These are phyloP conservation scores for Cephalotes varians DNA, from an alignment of 2,888 invertebrate species.

Conservation along the genomic window DNA sequence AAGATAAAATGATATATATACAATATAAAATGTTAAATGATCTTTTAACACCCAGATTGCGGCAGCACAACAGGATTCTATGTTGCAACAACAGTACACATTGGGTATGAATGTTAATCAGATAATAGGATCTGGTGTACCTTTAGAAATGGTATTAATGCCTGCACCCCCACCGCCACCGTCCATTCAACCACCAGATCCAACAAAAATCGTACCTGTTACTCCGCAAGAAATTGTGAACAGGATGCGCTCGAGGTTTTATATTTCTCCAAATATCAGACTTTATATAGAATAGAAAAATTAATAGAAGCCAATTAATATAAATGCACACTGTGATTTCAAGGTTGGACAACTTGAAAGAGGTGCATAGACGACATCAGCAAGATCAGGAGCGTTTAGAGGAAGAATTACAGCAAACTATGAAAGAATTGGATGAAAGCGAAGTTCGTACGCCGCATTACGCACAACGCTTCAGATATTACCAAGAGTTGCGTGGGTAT, in stretches of 20 bases:
- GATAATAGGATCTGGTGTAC: conserved; percentile 77
- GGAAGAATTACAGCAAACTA: conserved; percentile 81
- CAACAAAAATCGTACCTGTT: conserved; percentile 83
- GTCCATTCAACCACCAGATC: conserved; percentile 83
- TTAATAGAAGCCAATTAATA: conserved; percentile 56
- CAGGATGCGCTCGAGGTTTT: conserved; percentile 86
- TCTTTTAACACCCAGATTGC: conserved; percentile 81
- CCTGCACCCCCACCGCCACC: conserved; percentile 84
- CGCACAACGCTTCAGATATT: conserved; percentile 95
- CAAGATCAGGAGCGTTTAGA: conserved; percentile 87
- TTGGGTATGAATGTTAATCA: conserved; percentile 80
- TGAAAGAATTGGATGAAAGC: conserved; percentile 87
- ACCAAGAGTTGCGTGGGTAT: conserved; percentile 98
- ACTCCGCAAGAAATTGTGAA: conserved; percentile 87
- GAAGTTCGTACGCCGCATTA: conserved; percentile 89
- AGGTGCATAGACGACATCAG: conserved; percentile 87
- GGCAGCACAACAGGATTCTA: conserved; percentile 86
- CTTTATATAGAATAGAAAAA: conserved; percentile 1
- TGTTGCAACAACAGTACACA: conserved; percentile 84
- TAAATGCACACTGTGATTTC: conserved; percentile 43
- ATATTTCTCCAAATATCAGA: not conserved
- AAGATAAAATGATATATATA: not conserved
- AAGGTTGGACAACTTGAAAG: conserved; percentile 88
- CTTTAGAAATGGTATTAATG: conserved; percentile 82
- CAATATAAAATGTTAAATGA: not conserved